Base-by-base conservation (phyloP, 2,888 invertebrate genomes). In the Sarcophaga carnaria region DNA sequence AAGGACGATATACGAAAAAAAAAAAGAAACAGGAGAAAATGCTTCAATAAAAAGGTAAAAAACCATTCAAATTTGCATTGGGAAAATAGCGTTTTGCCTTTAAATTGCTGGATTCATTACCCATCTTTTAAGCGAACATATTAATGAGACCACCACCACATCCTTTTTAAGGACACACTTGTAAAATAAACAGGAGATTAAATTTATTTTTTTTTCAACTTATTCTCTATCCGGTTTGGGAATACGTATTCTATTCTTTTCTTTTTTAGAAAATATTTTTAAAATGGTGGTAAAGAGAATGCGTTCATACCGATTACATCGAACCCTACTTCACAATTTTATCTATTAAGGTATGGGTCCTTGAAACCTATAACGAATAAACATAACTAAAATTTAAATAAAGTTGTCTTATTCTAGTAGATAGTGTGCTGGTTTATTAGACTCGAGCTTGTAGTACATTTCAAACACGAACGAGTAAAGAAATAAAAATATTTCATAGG, bases 111-210 rank as follows among this genome's bases (percentile, higher is more conserved):
- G 27, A 17, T 37, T 66, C 17, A 17, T 8, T 66, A 17, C 17
- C 37, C 14, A 25, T 27, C 17, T 66, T 14, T 22, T 27, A 37
- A 27, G 17, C 17, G 14, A 11, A 11, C 49, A 83, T 22, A 66
- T 62, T 86, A 86, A 86, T 86, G 86, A 83, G 80, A 11, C 62
- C 14, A 37, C 63, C 59, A 69, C 69, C 80, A 78, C 49, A 79
- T 83, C 64, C 77, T 62, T 37, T 54, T 83, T 49, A 75, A 80
- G 69, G 67, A 78, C 70, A 75, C 81, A 81, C 86, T 83, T 87
- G 49, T 67, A 59, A 70, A 87, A 60, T 67, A 84, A 84, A 80
- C 25, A 80, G 6, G 62, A 49, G 64, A 80, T 83, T 69, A 47
- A 49, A 11, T 70, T 67, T 17, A 8, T 17, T 25, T 63, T 22